Base-by-base conservation (phyloP, 53 echinoderm and acorn worm species). In the Luidia sarsii region DNA sequence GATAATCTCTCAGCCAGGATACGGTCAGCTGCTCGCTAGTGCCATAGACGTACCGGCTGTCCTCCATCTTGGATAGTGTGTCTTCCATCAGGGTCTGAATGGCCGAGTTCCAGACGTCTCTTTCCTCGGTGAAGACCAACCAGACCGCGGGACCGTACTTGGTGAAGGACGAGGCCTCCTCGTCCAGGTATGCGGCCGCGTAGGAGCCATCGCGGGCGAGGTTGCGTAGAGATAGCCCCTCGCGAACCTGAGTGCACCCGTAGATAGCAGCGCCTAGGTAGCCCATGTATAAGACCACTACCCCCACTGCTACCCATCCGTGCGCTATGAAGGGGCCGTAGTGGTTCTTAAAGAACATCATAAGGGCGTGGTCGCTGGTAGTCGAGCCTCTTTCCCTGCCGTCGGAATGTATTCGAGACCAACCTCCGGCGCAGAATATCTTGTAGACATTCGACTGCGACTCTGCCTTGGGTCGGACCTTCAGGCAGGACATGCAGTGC, bases 141-240 rank as follows among this genome's bases (percentile, higher is more conserved):
- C 22, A 0, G 10, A 65, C 65, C 39, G 4, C 39, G 16, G 65
- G 65, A 39, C 65, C 65, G 41, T 65, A 65, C 20, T 8, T 15
- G 1, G 65, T 65, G 21, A 65, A 65, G 22, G 14, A 82, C 8
- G 48, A 18, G 7, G 4, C 28, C 32, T 83, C 64, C 1, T 48
- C 53, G 7, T 83, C 73, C 1, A 83, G 60, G 51, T 57, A 79
- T 2, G 33, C 28, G 10, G 67, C 83, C 18, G 60, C 89, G 28
- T 77, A 89, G 9, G 89, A 89, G 50, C 70, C 22, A 60, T 89
- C 89, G 5, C 71, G 50, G 7, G 83, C 83, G 2, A 89, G 67
- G 23, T 89, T 83, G 19, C 68, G 67, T 8, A 89, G 50, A 28
- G 35, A 33, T 0, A 89, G 53, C 6, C 89, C 89, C 22, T 77